phyloP scores from a whole-genome alignment of 2,888 invertebrate genomes.

The Metallyticus violacea region DNA sequence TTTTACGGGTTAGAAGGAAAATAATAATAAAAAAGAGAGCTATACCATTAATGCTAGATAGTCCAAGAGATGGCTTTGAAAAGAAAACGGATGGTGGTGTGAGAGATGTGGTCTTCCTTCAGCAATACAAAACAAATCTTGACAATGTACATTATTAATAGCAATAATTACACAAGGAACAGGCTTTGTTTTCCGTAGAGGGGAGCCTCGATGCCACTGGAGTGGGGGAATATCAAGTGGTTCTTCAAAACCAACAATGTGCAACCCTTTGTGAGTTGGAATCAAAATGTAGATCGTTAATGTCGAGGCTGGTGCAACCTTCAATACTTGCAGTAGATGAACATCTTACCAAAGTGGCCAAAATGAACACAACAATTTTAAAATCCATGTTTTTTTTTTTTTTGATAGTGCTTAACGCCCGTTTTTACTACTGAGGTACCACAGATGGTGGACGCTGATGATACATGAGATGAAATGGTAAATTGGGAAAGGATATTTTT shows the following conservation, averaged over 20 bases:
- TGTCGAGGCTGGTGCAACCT: not conserved
- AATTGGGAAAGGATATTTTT: no score
- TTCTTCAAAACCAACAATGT: not conserved
- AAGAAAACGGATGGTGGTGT: not conserved
- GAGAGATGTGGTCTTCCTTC: not conserved
- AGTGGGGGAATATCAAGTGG: not conserved
- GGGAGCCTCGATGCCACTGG: no score
- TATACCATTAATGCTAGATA: constrained; percentile 2
- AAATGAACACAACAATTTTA: no score
- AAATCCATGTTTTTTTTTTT: no score
- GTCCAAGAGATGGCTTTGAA: constrained; percentile 1
- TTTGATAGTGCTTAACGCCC: no score
- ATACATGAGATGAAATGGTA: no score
- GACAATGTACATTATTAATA: not conserved
- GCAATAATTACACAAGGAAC: not conserved
- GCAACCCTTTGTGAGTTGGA: not conserved
- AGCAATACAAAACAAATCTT: not conserved
- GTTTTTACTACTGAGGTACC: no score
- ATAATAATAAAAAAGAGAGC: not conserved
- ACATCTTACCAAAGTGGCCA: not conserved
- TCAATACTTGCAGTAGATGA: not conserved
- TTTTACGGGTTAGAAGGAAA: not conserved
- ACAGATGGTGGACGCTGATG: no score
- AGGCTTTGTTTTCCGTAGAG: not conserved
- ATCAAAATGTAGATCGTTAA: not conserved